Percentiles rank a stretch among this genome's conserved stretches.
These are phyloP conservation scores for human DNA, from an alignment of 2,113 vertebrate species.

Conservation along the genomic window GRCh38 chr7:104369501-104370000, in stretches of 20 bases:
- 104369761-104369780: neutral
- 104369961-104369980: neutral
- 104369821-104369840: neutral
- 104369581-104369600: neutral
- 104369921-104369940: neutral
- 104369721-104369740: neutral
- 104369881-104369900: neutral
- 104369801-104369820: neutral
- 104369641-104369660: neutral
- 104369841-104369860: neutral
- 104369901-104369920: neutral
- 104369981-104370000: neutral
- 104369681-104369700: neutral
- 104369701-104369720: neutral
- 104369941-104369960: neutral
- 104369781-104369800: neutral
- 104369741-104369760: neutral
- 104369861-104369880: neutral
- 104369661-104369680: neutral
- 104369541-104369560: constrained; percentile 9
- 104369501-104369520: neutral
- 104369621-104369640: neutral
- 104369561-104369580: neutral
- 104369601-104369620: neutral
- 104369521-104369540: constrained; percentile 3